Evolutionary conservation across 2,113 vertebrate genomes (phyloP).

Genomic region (Maccullochella peelii): DNA sequence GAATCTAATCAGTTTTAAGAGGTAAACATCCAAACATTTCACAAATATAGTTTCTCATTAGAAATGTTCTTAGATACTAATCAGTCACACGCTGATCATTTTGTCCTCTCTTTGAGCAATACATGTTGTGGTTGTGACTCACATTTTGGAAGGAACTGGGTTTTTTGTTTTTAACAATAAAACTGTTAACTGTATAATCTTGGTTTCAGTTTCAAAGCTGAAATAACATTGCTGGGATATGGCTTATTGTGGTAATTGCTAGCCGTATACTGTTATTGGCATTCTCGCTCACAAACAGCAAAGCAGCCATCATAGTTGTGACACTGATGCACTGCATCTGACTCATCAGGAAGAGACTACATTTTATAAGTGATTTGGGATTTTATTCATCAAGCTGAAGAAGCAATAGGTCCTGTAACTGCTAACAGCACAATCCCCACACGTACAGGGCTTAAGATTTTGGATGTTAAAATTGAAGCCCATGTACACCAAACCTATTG

Average conservation of each 20-base stretch:
- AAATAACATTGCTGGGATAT: not conserved
- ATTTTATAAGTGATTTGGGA: constrained; percentile 18
- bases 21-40: not conserved
- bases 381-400: constrained; percentile 2
- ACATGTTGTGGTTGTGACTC: not conserved
- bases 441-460: not conserved
- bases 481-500: not conserved
- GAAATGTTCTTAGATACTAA: not conserved
- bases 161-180: not conserved
- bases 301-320: not conserved
- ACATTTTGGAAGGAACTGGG: not conserved
- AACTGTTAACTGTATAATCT: not conserved
- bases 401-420: not conserved
- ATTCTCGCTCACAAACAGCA: not conserved
- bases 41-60: not conserved
- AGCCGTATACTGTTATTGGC: not conserved
- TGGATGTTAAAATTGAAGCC: not conserved
- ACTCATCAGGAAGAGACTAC: constrained; percentile 13
- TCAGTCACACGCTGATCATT: not conserved
- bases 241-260: not conserved
- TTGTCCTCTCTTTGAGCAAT: not conserved
- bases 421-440: not conserved
- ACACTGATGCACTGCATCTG: constrained; percentile 10
- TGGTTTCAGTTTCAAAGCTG: not conserved
- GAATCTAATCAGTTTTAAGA: not conserved